phyloP scores from a whole-genome alignment of 1,140 invertebrate species.

The Meloidogyne chitwoodi region DNA sequence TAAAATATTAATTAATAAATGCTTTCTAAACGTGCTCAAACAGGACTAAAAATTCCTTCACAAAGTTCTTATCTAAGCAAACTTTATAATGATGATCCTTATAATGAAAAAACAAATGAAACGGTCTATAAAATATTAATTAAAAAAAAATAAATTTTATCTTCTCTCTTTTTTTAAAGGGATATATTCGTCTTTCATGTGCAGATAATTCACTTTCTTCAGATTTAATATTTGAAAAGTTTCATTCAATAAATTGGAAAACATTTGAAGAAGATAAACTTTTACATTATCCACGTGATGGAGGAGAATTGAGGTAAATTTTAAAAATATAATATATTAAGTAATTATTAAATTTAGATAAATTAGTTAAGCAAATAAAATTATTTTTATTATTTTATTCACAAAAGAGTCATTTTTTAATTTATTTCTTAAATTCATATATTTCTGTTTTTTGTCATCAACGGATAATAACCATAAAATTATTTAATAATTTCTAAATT shows the following conservation, averaged over 20 bases:
- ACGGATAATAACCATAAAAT: no score
- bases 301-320: conserved; percentile 33
- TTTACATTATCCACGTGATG: conserved; percentile 37
- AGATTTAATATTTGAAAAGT: conserved; percentile 38
- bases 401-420: no score
- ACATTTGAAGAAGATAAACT: conserved; percentile 31
- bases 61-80: conserved; percentile 35
- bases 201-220: conserved; percentile 35
- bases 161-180: conserved; percentile 10
- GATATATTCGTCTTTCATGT: conserved; percentile 41
- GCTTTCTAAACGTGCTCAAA: conserved; percentile 39
- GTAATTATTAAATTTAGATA: no score
- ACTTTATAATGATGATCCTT: conserved; percentile 33
- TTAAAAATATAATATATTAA: not conserved
- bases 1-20: not conserved
- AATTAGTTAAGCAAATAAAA: no score
- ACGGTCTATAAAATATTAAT: not conserved
- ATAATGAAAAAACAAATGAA: conserved; percentile 13
- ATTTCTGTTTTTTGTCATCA: no score
- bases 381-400: no score
- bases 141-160: not conserved
- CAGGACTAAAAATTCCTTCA: conserved; percentile 35
- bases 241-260: conserved; percentile 34
- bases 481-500: not conserved
- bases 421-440: no score